Evolutionary conservation across 1,140 invertebrate species (phyloP), one percentile per base, ranked within the genome.

Genomic region (Olivierus martensii): DNA sequence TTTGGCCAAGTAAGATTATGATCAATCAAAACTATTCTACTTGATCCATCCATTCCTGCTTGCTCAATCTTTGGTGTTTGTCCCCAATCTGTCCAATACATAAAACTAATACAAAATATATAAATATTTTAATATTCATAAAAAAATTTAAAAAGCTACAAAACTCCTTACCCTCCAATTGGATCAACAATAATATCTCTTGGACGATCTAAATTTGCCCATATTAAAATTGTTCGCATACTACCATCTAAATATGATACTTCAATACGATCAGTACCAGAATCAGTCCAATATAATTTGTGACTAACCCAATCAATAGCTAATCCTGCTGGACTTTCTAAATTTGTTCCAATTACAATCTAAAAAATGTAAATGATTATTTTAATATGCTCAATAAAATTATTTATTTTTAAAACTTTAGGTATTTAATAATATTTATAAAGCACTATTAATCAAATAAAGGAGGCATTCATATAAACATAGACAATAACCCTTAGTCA

Each of bases 271-370:
- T 82, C 81, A 0, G 82, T 81, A 0, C 79, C 81, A 21, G 80
- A 78, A 65, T 92, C 88, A 0, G 85, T 87, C 87, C 87, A 92
- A 63, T 92, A 94, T 0, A 92, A 63, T 66, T 91, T 90, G 17
- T 81, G 74, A 0, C 82, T 85, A 5, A 88, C 71, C 87, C 87
- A 91, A 64, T 92, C 88, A 34, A 86, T 75, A 3, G 86, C 85
- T 39, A 91, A 62, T 39, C 67, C 70, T 36, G 63, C 62, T 18
- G 63, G 62, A 39, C 57, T 68, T 28, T 70, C 68, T 18, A 87
- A 68, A 68, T 84, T 83, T 11, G 77, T 77, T 36, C 70, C 70
- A 28, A 87, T 75, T 10, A 85, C 75, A 36, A 77, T 69, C 15
- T 72, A 69, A 65, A 55, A 36, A 6, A 42, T 36, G 34, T 36